Conservation (phyloP, 2,888 invertebrate species). For the Andrena fulva region DNA sequence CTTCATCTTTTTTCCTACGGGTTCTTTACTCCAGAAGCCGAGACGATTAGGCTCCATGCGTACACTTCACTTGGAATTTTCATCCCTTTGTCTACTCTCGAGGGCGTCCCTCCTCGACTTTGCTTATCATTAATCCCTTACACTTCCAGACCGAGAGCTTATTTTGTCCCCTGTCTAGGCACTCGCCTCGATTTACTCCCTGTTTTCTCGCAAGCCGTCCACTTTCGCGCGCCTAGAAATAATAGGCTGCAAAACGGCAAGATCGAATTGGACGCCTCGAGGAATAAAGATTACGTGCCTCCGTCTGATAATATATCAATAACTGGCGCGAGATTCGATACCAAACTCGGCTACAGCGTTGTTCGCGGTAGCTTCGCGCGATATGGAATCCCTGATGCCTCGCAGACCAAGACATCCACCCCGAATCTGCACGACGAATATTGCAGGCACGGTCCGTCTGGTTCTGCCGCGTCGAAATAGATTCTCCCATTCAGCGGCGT, state of each 20-base stretch:
- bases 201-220: constrained; percentile 20
- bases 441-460: constrained; percentile 71
- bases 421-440: constrained; percentile 60
- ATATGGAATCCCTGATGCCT: constrained; percentile 40
- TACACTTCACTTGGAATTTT: constrained; percentile 64
- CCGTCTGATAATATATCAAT: not conserved
- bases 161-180: constrained; percentile 52
- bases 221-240: not conserved
- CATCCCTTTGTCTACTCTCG: constrained; percentile 62
- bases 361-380: constrained; percentile 25
- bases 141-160: constrained; percentile 58
- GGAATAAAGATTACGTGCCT: not conserved
- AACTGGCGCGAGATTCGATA: constrained; percentile 8
- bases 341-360: not conserved
- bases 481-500: constrained; percentile 74
- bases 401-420: constrained; percentile 26
- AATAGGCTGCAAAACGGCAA: not conserved
- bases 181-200: constrained; percentile 21
- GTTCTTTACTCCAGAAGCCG: constrained; percentile 62
- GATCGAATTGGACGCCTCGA: not conserved
- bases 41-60: constrained; percentile 68
- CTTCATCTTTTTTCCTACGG: constrained; percentile 40
- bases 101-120: constrained; percentile 57
- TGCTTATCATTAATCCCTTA: constrained; percentile 71
- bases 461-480: constrained; percentile 71